A percentile compares a stretch with the other conserved stretches of the same genome.
Evolutionary conservation across 2,888 invertebrate genomes (phyloP).

Genomic region (Eustalomyia histrio): DNA sequence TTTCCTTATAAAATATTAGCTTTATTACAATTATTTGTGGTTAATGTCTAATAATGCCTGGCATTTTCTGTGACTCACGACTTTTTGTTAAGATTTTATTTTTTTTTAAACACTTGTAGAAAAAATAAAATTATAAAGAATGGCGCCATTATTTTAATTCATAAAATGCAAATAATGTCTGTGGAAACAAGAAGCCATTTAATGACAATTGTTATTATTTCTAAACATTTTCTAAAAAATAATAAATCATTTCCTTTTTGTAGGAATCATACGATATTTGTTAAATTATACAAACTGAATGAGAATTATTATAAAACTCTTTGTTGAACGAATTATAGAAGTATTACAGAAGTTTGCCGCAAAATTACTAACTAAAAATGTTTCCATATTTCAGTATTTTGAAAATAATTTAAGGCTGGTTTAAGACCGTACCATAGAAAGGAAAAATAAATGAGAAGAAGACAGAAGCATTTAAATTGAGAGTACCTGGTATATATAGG

Average conservation of each 20-base stretch:
- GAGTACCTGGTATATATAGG: too few species aligned
- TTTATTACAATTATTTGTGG: slow-evolving; percentile 60
- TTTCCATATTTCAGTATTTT: too few species aligned
- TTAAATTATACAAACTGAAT: background rate
- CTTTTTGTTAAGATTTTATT: slow-evolving; percentile 32
- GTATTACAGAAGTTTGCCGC: too few species aligned
- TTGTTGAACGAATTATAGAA: background rate
- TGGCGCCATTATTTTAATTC: slow-evolving; percentile 59
- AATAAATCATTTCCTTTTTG: background rate
- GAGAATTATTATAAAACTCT: background rate
- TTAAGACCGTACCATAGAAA: too few species aligned
- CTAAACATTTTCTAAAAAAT: background rate
- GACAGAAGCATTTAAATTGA: too few species aligned
- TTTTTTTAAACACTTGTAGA: slow-evolving; percentile 49
- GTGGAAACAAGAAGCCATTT: slow-evolving; percentile 42
- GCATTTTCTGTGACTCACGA: slow-evolving; percentile 49
- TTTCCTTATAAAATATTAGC: slow-evolving; percentile 48
- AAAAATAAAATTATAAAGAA: slow-evolving; percentile 12
- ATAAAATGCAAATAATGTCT: slow-evolving; percentile 58
- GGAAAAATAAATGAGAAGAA: too few species aligned
- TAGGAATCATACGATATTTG: background rate
- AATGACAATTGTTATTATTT: slow-evolving; percentile 43
- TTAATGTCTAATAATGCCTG: slow-evolving; percentile 35
- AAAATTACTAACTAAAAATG: too few species aligned
- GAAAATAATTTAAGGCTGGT: too few species aligned